Evolutionary conservation across 1,140 invertebrate genomes (phyloP), one percentile per base, ranked within the genome.

Genomic region (Bombus picipes): DNA sequence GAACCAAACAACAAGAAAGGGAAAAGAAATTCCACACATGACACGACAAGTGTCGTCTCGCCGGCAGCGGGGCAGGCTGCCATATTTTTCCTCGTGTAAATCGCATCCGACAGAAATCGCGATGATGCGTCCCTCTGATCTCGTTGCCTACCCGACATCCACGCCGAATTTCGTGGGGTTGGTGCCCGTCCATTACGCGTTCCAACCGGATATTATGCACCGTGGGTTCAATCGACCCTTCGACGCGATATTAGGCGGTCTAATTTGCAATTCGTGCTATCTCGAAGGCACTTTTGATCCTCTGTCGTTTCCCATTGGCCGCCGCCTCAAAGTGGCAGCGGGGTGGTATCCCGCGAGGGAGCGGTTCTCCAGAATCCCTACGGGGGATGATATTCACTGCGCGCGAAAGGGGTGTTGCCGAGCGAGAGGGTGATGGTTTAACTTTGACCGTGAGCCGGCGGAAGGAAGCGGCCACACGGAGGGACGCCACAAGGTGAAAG

Each of bases 201-300:
- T 57, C 65, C 43, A 41, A 65, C 73, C 71, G 37, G 43, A 90
- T 90, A 90, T 90, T 90, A 90, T 90, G 86, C 89, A 83, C 80
- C 80, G 65, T 39, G 25, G 62, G 59, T 37, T 74, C 78, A 83
- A 53, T 66, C 47, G 62, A 68, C 66, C 71, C 88, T 78, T 86
- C 66, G 75, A 66, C 68, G 80, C 66, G 79, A 90, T 86, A 80
- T 86, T 77, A 85, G 81, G 41, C 81, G 47, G 87, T 76, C 81
- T 87, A 88, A 91, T 91, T 91, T 90, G 90, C 90, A 91, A 91
- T 91, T 91, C 89, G 89, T 88, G 90, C 81, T 75, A 85, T 82
- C 90, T 80, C 62, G 81, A 59, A 68, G 87, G 68, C 74, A 87
- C 90, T 90, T 91, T 91, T 91, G 90, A 90, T 91, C 89, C 83